Percentiles rank a stretch among this genome's conserved stretches.
Conservation (phyloP, 2,888 invertebrate species). For the Melinopterus prodromus region DNA sequence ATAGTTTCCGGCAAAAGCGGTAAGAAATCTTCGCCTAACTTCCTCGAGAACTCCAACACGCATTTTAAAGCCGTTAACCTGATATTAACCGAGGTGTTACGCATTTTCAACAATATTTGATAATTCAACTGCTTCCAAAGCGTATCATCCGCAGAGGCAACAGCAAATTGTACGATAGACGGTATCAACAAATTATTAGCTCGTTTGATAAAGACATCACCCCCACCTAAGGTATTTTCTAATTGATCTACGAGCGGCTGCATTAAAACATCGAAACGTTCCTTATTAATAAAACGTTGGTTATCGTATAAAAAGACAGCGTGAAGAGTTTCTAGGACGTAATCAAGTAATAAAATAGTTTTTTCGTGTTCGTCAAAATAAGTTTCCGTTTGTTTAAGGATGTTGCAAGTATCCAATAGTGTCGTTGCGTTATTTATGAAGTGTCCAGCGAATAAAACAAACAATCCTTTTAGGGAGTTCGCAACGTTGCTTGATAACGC, state of each 20-base stretch:
- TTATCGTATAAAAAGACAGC: constrained; percentile 84
- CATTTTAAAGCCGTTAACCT: constrained; percentile 76
- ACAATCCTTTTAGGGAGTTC: constrained; percentile 83
- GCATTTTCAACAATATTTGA: constrained; percentile 87
- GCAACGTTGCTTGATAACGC: constrained; percentile 81
- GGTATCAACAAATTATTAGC: constrained; percentile 72
- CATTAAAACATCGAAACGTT: constrained; percentile 84
- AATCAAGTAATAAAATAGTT: constrained; percentile 71
- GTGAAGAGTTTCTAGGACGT: constrained; percentile 78
- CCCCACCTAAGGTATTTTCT: constrained; percentile 77
- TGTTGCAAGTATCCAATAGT: constrained; percentile 75
- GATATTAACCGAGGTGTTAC: constrained; percentile 78
- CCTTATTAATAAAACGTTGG: constrained; percentile 84
- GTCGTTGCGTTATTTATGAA: constrained; percentile 83
- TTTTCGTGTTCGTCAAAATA: constrained; percentile 66
- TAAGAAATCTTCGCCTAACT: constrained; percentile 88
- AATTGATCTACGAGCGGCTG: constrained; percentile 90
- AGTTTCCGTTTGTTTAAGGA: constrained; percentile 63
- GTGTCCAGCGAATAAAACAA: constrained; percentile 88
- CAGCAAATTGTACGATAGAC: constrained; percentile 83
- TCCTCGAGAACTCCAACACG: constrained; percentile 80
- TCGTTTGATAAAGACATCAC: constrained; percentile 67
- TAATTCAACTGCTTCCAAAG: constrained; percentile 92
- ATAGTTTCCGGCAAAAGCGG: constrained; percentile 91
- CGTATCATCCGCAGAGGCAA: constrained; percentile 84